Evolutionary conservation across 2,888 invertebrate species (phyloP).

Genomic region (Sisyra terminalis): DNA sequence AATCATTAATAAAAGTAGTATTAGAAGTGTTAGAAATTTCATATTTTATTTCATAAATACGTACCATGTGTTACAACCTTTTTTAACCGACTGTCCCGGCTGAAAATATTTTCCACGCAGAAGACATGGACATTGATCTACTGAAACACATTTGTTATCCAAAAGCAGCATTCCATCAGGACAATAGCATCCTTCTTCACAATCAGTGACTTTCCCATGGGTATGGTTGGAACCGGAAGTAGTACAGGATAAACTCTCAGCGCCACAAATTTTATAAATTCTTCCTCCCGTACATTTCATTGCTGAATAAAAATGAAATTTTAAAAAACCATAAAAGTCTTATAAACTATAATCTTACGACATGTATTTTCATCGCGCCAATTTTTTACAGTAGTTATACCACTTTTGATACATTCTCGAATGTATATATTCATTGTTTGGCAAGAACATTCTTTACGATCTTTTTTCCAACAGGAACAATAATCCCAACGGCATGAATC

Average conservation of each 20-base stretch:
- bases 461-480: conserved; percentile 45
- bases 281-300: conserved; percentile 59
- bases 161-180: conserved; percentile 61
- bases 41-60: too few species aligned
- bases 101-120: conserved; percentile 54
- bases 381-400: conserved; percentile 39
- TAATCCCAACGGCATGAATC: conserved; percentile 69
- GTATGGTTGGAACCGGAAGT: conserved; percentile 20
- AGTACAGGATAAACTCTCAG: conserved; percentile 56
- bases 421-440: conserved; percentile 61
- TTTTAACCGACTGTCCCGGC: conserved; percentile 51
- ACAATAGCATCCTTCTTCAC: conserved; percentile 83
- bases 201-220: conserved; percentile 27
- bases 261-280: conserved; percentile 64
- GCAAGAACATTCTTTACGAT: conserved; percentile 54
- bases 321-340: too few species aligned
- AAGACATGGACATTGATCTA: conserved; percentile 62
- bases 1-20: too few species aligned
- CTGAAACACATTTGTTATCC: conserved; percentile 53
- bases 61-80: conserved; percentile 71
- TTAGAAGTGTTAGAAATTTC: too few species aligned
- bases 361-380: conserved; percentile 73
- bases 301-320: conserved; percentile 32
- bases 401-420: conserved; percentile 53
- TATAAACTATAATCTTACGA: too few species aligned